Base-by-base conservation (phyloP, 2,888 invertebrate species). In the Eilema caniola region DNA sequence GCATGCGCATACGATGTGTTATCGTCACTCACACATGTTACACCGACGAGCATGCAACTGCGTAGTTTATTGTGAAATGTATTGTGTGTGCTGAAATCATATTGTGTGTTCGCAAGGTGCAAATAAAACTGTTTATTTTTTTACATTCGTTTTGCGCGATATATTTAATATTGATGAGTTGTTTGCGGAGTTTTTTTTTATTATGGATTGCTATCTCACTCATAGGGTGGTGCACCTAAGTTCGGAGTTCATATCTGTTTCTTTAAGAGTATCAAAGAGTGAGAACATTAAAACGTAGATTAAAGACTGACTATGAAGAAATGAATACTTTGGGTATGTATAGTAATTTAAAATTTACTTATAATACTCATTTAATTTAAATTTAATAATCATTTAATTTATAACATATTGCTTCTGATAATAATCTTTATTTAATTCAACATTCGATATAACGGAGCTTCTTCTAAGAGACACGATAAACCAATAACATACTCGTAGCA, bases 11-110 rank as follows among this genome's bases (percentile, higher is more conserved):
- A 81, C 79, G 78, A 80, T 81, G 85, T 84, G 80, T 80, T 82
- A 84, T 84, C 86, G 81, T 82, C 81, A 78, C 85, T 80, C 82
- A 86, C 86, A 87, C 79, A 79, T 80, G 75, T 73, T 74, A 80
- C 83, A 75, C 72, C 84, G 80, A 81, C 82, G 83, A 85, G 76
- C 80, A 87, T 90, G 88, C 88, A 90, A 93, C 93, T 93, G 93
- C 93, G 93, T 90, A 92, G 91, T 91, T 89, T 86, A 86, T 87
- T 86, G 84, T 85, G 86, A 88, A 88, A 87, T 85, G 83, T 84
- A 83, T 79, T 81, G 80, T 81, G 83, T 86, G 85, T 83, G 79
- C 80, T 77, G 81, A 81, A 84, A 85, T 80, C 75, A 69, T 79
- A 76, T 73, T 71, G 75, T 78, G 74, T 77, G 80, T 75, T 76